Evolutionary conservation across 1,140 invertebrate genomes (phyloP), one percentile per base, ranked within the genome.

Genomic region (Cardiocondyla obscurior): DNA sequence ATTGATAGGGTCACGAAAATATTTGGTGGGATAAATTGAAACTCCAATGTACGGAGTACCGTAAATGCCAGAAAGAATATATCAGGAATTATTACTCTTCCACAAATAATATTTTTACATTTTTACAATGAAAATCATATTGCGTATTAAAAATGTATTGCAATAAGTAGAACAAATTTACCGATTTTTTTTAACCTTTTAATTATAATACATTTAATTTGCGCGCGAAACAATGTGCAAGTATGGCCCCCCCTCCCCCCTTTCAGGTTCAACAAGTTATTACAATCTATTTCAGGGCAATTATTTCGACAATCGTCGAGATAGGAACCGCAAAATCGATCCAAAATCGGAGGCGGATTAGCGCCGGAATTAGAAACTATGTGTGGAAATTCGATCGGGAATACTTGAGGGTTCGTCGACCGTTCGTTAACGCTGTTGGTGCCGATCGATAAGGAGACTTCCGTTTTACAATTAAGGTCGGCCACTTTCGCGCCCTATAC

Each of bases 381-480:
- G 55, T 74, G 55, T 22, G 62, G 36, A 53, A 79, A 79, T 79
- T 69, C 49, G 74, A 69, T 69, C 33, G 62, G 28, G 60, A 53
- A 77, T 51, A 28, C 16, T 25, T 10, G 25, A 79, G 33, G 64
- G n/a, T 30, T 72, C 57, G 81, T 53, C 67, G 84, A 86, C 67
- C 85, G 84, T 87, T 74, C 79, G 85, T 85, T 86, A n/a, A 85
- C 70, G 49, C 33, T 42, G 25, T 55, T 72, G 64, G 30, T 60
- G 16, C 79, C 82, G 89, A 86, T 90, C 89, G 88, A 91, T 91
- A 92, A 88, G 83, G 72, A 82, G 88, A 90, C 90, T 92, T 92
- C 91, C 91, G 91, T 92, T 92, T 92, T 92, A 91, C 90, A 91
- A 91, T 92, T 89, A 90, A 91, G 85, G 84, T 73, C 81, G 85